Evolutionary conservation across 2,888 invertebrate species (phyloP).

Genomic region (Nipponacmea schrenckii): DNA sequence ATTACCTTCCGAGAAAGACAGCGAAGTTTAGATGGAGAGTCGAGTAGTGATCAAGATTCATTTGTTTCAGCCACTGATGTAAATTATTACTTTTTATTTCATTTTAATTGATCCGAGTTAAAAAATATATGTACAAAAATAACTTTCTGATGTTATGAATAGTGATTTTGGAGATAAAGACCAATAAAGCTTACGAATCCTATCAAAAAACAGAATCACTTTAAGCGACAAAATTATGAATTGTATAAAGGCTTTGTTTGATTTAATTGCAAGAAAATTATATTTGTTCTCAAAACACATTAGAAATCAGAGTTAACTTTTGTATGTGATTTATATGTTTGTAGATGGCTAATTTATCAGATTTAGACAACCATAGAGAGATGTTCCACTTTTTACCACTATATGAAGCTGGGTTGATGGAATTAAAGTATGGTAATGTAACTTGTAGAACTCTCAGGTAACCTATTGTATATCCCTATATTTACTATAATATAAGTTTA

Average conservation of each 20-base stretch:
- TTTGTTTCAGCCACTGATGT: conserved; percentile 94
- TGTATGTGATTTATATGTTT: conserved; percentile 20
- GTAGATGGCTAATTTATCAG: conserved; percentile 72
- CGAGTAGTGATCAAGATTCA: conserved; percentile 75
- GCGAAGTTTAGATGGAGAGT: conserved; percentile 50
- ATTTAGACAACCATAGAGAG: conserved; percentile 84
- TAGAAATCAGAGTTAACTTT: too few species aligned
- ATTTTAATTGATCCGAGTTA: too few species aligned
- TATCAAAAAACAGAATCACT: too few species aligned
- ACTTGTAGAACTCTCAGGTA: conserved; percentile 67
- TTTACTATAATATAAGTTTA: too few species aligned
- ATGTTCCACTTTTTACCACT: conserved; percentile 74
- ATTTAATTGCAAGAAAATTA: too few species aligned
- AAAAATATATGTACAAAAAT: too few species aligned
- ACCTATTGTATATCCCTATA: not conserved
- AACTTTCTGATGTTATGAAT: not conserved
- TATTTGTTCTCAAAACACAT: too few species aligned
- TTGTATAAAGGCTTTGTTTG: too few species aligned
- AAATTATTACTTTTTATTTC: conserved; percentile 31
- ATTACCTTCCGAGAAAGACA: conserved; percentile 35
- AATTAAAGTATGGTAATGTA: conserved; percentile 77
- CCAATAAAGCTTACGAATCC: too few species aligned
- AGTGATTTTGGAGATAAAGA: too few species aligned
- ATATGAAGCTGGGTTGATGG: conserved; percentile 86
- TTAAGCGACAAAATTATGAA: too few species aligned